A percentile compares a stretch with the other conserved stretches of the same genome.
Evolutionary conservation across 2,888 invertebrate genomes (phyloP).

Genomic region (Syrphus vitripennis): DNA sequence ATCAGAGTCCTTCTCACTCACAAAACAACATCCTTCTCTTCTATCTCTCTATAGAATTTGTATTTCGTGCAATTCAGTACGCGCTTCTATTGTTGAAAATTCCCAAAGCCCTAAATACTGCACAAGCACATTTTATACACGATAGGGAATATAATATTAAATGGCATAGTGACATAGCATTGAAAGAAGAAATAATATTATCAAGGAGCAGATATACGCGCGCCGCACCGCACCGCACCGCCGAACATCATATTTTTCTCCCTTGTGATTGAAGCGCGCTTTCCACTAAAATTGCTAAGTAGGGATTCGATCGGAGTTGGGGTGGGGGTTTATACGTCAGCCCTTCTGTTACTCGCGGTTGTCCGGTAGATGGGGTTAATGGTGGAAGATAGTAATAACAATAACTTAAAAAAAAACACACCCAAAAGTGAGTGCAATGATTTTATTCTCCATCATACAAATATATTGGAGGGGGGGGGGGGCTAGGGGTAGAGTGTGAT

Average conservation of each 20-base stretch:
- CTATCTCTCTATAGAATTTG: conserved; percentile 40
- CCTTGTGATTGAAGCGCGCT: not conserved
- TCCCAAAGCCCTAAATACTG: conserved; percentile 37
- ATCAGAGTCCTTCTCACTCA: not conserved
- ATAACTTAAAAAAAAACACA: conserved; percentile 53
- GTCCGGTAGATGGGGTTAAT: not conserved
- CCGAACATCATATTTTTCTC: conserved; percentile 23
- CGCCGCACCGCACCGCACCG: too few relatives aligned
- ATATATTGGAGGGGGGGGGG: not conserved
- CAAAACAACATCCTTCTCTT: not conserved
- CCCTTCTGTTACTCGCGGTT: not conserved
- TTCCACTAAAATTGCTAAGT: not conserved
- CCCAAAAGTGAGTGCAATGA: conserved; percentile 70
- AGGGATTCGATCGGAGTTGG: too few relatives aligned
- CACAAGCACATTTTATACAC: not conserved
- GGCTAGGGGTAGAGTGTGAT: not conserved
- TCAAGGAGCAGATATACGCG: conserved; percentile 43
- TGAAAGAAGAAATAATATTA: conserved; percentile 49
- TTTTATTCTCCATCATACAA: conserved; percentile 64
- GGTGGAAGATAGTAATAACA: conserved; percentile 63
- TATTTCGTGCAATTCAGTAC: conserved; percentile 64
- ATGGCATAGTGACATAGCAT: conserved; percentile 27
- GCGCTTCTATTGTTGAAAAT: conserved; percentile 62
- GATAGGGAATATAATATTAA: conserved; percentile 52
- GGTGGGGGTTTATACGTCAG: too few relatives aligned